A percentile compares a stretch with the other conserved stretches of the same genome.
These are phyloP conservation scores for Macrosoma leucophasiata DNA, from an alignment of 2,888 invertebrate genomes.

Conservation along the genomic window DNA sequence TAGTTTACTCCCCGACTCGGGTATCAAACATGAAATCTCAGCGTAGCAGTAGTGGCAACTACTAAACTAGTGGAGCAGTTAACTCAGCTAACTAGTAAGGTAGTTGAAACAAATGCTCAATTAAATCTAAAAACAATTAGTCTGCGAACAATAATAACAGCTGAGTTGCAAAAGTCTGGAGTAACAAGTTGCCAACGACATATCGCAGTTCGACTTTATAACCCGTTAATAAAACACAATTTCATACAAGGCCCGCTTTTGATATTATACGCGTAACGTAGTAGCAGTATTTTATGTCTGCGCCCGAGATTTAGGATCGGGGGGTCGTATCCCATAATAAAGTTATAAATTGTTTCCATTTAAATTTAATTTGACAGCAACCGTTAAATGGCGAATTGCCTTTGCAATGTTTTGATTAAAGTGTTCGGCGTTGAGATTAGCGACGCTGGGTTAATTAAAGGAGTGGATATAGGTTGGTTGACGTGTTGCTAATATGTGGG, in stretches of 20 bases:
- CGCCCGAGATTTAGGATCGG: conserved; percentile 59
- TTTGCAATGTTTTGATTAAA: conserved; percentile 60
- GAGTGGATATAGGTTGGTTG: conserved; percentile 14
- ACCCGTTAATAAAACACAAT: conserved; percentile 73
- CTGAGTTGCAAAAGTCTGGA: conserved; percentile 48
- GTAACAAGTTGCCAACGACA: conserved; percentile 66
- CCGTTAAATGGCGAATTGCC: conserved; percentile 55
- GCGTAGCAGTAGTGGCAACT: no score
- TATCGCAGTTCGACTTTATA: conserved; percentile 64
- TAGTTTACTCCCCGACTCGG: no score
- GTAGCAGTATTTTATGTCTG: conserved; percentile 66
- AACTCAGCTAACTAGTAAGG: no score
- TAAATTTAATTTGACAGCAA: conserved; percentile 72
- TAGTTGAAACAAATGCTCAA: conserved; percentile 21
- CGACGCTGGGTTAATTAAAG: conserved; percentile 35
- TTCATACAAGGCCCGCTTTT: conserved; percentile 58
- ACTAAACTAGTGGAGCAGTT: no score
- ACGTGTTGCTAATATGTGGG: conserved; percentile 3
- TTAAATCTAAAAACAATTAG: conserved; percentile 66
- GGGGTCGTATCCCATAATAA: conserved; percentile 66
- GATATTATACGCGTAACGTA: conserved; percentile 48
- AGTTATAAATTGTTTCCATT: conserved; percentile 71
- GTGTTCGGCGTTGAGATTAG: conserved; percentile 44
- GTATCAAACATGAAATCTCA: no score
- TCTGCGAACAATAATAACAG: conserved; percentile 50